These are phyloP conservation scores for Bufo gargarizans DNA, from an alignment of 2,113 vertebrate genomes.

Conservation along the genomic window DNA sequence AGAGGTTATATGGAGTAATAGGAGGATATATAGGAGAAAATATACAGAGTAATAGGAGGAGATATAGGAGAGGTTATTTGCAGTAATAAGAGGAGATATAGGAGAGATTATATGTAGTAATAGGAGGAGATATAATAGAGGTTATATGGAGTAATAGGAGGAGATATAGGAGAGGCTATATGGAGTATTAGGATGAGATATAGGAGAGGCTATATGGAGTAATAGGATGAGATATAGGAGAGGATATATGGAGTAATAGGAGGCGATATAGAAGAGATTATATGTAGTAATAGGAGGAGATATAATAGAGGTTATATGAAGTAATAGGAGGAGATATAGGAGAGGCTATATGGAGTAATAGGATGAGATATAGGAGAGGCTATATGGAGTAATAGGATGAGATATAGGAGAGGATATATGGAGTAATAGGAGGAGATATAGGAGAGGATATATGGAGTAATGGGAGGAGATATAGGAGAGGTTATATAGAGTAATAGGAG, in stretches of 20 bases:
- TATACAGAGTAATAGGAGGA: constrained; percentile 30
- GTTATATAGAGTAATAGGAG: not conserved
- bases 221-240: not conserved
- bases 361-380: not conserved
- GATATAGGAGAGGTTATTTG: not conserved
- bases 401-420: not conserved
- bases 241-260: not conserved
- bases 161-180: not conserved
- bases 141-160: constrained; percentile 24
- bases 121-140: not conserved
- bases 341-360: not conserved
- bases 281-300: not conserved
- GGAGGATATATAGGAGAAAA: not conserved
- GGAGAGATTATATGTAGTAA: not conserved
- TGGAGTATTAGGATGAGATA: not conserved
- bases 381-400: constrained; percentile 8
- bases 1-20: not conserved
- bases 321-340: not conserved
- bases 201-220: not conserved
- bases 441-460: not conserved
- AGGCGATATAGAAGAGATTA: constrained; percentile 4
- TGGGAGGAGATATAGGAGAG: not conserved
- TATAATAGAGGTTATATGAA: not conserved
- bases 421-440: not conserved
- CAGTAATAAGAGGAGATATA: not conserved